Base-by-base conservation (phyloP, 2,888 invertebrate genomes). In the Thera obeliscata region DNA sequence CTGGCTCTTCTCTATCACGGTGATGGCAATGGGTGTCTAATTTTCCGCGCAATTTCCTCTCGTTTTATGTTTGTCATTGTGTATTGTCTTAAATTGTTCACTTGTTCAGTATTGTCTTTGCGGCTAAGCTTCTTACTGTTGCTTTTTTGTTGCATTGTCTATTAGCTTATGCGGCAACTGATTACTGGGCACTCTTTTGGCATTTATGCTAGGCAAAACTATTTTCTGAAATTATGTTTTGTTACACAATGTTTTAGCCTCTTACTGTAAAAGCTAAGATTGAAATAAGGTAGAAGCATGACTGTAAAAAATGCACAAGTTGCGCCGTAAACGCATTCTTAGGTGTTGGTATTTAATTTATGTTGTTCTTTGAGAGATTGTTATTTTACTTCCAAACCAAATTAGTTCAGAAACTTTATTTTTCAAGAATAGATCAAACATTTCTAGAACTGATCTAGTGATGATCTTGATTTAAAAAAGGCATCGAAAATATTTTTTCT, bases 11-110 rank as follows among this genome's bases (percentile, higher is more conserved):
- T 81, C 70, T 81, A 78, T 83, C 80, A 78, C 81, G 91, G 92
- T 91, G 89, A 83, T 84, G 91, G 90, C 85, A 89, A 79, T 88
- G 83, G 84, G 85, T 87, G 79, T 82, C 83, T 83, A 84, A 74
- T 70, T 87, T 88, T 87, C 84, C 79, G 76, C 81, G 78, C 79
- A 77, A 83, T 81, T 76, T 79, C 77, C 74, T 80, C 73, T 77
- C 73, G 76, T 78, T 72, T 73, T 79, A 75, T 82, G 80, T 81
- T 83, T 82, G 79, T 84, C 79, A 73, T 79, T 81, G 72, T 81
- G 72, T 68, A 65, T 72, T 65, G 63, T 76, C 64, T 71, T 35
- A 57, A 54, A 63, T 66, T 63, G 65, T 62, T 66, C 35, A 59
- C 52, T 67, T 63, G 65, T 62, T 66, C n/a, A 56, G 56, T 68